phyloP scores from a whole-genome alignment of 2,888 invertebrate genomes.

The Limulus polyphemus region DNA sequence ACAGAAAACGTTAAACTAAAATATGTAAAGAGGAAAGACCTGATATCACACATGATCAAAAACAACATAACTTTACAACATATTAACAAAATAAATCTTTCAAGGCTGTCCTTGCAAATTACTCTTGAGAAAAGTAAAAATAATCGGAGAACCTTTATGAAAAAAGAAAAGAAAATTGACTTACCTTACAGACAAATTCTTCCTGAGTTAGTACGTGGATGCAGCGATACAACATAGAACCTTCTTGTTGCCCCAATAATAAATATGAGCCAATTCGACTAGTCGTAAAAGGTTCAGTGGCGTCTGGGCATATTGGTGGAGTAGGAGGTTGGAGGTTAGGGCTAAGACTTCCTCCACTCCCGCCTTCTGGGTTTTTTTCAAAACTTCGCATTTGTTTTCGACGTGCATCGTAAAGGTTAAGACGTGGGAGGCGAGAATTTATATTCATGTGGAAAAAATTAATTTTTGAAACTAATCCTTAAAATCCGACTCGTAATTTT shows the following conservation, averaged over 20 bases:
- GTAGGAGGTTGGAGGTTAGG: constrained; percentile 24
- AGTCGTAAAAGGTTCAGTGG: constrained; percentile 17
- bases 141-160: too few relatives aligned
- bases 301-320: constrained; percentile 19
- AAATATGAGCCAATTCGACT: constrained; percentile 55
- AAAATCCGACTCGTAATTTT: too few relatives aligned
- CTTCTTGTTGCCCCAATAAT: constrained; percentile 61
- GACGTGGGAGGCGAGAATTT: constrained; percentile 11
- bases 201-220: constrained; percentile 70
- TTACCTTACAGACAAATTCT: constrained; percentile 80
- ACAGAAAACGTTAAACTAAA: too few relatives aligned
- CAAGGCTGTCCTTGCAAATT: too few relatives aligned
- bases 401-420: constrained; percentile 14
- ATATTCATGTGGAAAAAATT: constrained; percentile 9
- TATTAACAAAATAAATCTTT: too few relatives aligned
- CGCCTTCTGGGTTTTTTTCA: constrained; percentile 4
- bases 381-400: constrained; percentile 15
- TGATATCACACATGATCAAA: too few relatives aligned
- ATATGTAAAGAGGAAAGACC: too few relatives aligned
- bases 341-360: constrained; percentile 18
- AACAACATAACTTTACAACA: too few relatives aligned
- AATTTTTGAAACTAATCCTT: too few relatives aligned
- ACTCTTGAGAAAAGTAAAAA: too few relatives aligned
- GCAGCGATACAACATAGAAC: constrained; percentile 65
- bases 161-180: constrained; percentile 30